Base-by-base conservation (phyloP, 1,140 invertebrate genomes). In the Sycobia sp. region DNA sequence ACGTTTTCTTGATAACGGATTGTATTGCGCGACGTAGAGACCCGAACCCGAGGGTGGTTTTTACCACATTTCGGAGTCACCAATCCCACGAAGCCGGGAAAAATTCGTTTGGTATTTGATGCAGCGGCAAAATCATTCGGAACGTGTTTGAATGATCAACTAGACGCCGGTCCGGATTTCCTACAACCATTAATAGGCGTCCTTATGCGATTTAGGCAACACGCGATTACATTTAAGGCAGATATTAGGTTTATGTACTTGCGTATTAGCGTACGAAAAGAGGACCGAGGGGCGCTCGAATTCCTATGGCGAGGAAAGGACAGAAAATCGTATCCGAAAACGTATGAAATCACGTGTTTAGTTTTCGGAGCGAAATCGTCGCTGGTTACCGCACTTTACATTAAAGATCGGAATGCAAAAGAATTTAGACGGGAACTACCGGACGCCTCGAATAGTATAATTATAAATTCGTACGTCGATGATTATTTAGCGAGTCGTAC, bases 221-320 rank as follows among this genome's bases (percentile, higher is more conserved):
- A 63, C n/a, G 11, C 10, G 3, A 53, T 75, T 5, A 73, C 71
- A 1, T 60, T 75, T 10, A 61, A 10, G 9, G 69, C 62, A 20
- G 72, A 77, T 50, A 78, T 79, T 0, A 32, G 55, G 18, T 78
- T 78, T 10, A 81, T 79, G 77, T 81, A 80, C 29, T 54, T 78
- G 0, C 71, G 66, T 38, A 38, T 75, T 9, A 69, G 69, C 50
- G n/a, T n/a, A n/a, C n/a, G n/a, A n/a, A n/a, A n/a, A n/a, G n/a
- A n/a, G n/a, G n/a, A n/a, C n/a, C n/a, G 55, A 44, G 23, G 65
- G 3, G 54, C 62, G 0, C 67, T 73, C 44, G 59, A 69, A 16
- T 77, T 73, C 60, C 58, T 79, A 13, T 77, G 72, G 69, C 32
- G 69, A n/a, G 57, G 56, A 13, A 39, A 34, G 4, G 27, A 67